phyloP scores from a whole-genome alignment of 2,113 vertebrate species.

The Chaenogobius annularis region DNA sequence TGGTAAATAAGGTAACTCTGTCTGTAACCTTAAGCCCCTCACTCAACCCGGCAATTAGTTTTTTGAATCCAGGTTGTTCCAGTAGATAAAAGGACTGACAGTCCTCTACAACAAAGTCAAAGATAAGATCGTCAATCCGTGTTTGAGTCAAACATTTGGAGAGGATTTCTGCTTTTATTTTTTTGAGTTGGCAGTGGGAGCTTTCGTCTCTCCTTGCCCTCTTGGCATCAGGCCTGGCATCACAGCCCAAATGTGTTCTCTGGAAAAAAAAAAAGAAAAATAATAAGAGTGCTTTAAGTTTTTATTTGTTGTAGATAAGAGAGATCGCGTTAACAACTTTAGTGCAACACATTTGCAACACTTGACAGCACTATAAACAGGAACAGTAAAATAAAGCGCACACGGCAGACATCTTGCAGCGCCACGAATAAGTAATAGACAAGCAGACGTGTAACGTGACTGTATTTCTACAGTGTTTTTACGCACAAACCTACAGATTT shows the following conservation, averaged over 20 bases:
- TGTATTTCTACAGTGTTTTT: slow-evolving; percentile 39
- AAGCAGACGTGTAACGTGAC: slow-evolving; percentile 43
- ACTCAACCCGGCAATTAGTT: slow-evolving; percentile 68
- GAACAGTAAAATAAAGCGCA: neutral
- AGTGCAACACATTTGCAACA: neutral
- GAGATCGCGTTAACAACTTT: slow-evolving; percentile 30
- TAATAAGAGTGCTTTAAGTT: neutral
- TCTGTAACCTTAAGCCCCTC: slow-evolving; percentile 70
- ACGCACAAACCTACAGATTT: slow-evolving; percentile 32
- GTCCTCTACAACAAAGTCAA: slow-evolving; percentile 75
- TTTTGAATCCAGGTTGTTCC: slow-evolving; percentile 73
- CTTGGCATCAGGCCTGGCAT: slow-evolving; percentile 67
- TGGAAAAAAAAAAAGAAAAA: slow-evolving; percentile 42
- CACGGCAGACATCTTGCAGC: slow-evolving; percentile 27
- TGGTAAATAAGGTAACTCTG: slow-evolving; percentile 65
- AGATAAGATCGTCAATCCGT: slow-evolving; percentile 69
- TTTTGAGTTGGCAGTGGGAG: slow-evolving; percentile 66
- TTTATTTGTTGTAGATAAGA: neutral
- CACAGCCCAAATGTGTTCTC: slow-evolving; percentile 72
- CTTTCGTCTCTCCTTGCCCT: slow-evolving; percentile 64
- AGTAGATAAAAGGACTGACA: slow-evolving; percentile 74
- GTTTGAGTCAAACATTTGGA: slow-evolving; percentile 68
- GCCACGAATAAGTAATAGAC: slow-evolving; percentile 29
- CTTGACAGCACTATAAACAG: neutral
- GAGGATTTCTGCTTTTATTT: slow-evolving; percentile 67